Base-by-base conservation (phyloP, 2,113 vertebrate species). In the Epinephelus fuscoguttatus region DNA sequence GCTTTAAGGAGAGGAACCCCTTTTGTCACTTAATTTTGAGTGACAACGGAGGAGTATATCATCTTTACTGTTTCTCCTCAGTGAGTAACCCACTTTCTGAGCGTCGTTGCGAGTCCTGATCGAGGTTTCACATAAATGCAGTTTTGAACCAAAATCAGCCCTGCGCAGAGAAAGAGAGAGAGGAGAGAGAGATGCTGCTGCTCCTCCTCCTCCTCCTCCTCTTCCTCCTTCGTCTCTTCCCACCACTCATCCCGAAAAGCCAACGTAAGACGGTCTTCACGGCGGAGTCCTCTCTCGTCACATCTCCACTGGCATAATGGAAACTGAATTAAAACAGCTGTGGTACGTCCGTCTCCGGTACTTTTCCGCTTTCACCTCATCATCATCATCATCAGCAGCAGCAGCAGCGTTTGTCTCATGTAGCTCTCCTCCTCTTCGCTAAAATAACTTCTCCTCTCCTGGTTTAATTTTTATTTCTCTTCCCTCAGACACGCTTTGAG, bases 231-330 rank as follows among this genome's bases (percentile, higher is more conserved):
- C 63, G 37, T 64, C 77, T 83, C 84, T 80, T 75, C 72, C 66
- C 70, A 74, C 72, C 84, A 84, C 85, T 89, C 87, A 87, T 88
- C 88, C 82, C 60, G 62, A 83, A 75, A 66, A 88, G 89, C 89
- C 84, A 70, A 84, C 82, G 90, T 77, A 69, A 84, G 56, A 50
- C 84, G 75, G 63, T 91, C 78, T 77, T 73, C 81, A 33, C 88
- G 67, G 81, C 88, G 77, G 90, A 83, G 25, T 75, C 89, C 81
- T 88, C 69, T 69, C 69, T 69, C 86, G 45, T 85, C 87, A 56
- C 81, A 70, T 80, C 53, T 68, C 80, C 74, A 53, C 60, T 72
- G 70, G 75, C 87, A 88, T 57, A 45, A 93, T 92, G 93, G 88
- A 68, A 91, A 84, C 85, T 68, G 91, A 84, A 85, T 64, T 61